Percentiles rank a stretch among this genome's conserved stretches.
Evolutionary conservation across 2,888 invertebrate species (phyloP).

Genomic region (Rhodophaea formosa): DNA sequence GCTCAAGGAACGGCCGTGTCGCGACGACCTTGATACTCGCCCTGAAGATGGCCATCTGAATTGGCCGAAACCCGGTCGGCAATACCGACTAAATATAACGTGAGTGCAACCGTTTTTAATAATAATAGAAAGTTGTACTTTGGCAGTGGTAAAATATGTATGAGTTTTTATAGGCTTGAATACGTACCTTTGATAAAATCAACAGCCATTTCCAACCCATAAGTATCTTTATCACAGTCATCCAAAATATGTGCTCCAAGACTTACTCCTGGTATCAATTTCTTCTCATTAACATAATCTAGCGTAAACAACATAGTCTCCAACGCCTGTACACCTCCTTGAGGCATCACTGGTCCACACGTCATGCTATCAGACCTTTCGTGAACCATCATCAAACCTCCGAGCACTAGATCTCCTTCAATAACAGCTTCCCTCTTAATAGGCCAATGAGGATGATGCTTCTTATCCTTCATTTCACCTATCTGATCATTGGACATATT

Average conservation of each 20-base stretch:
- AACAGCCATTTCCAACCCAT: slow-evolving; percentile 96
- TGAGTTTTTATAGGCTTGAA: too few species aligned
- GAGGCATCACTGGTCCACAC: slow-evolving; percentile 96
- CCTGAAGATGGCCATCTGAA: too few species aligned
- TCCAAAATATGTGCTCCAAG: slow-evolving; percentile 94
- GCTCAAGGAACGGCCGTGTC: too few species aligned
- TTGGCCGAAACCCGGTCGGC: too few species aligned
- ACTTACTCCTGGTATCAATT: slow-evolving; percentile 87
- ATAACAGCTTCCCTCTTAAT: slow-evolving; percentile 92
- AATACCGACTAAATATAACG: too few species aligned
- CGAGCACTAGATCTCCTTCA: slow-evolving; percentile 93
- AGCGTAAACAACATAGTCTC: slow-evolving; percentile 96
- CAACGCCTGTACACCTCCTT: slow-evolving; percentile 93
- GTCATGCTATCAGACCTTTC: slow-evolving; percentile 93
- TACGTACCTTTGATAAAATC: slow-evolving; percentile 96
- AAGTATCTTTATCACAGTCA: slow-evolving; percentile 97
- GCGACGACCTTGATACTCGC: too few species aligned
- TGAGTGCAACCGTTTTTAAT: too few species aligned
- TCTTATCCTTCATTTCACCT: slow-evolving; percentile 65
- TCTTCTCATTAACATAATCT: slow-evolving; percentile 86
- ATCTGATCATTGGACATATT: slow-evolving; percentile 67
- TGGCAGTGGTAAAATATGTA: too few species aligned
- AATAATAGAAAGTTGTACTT: too few species aligned
- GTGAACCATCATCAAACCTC: slow-evolving; percentile 96
- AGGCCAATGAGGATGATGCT: slow-evolving; percentile 84